Conservation (phyloP, 2,888 invertebrate genomes). For the Tridacna crocea region DNA sequence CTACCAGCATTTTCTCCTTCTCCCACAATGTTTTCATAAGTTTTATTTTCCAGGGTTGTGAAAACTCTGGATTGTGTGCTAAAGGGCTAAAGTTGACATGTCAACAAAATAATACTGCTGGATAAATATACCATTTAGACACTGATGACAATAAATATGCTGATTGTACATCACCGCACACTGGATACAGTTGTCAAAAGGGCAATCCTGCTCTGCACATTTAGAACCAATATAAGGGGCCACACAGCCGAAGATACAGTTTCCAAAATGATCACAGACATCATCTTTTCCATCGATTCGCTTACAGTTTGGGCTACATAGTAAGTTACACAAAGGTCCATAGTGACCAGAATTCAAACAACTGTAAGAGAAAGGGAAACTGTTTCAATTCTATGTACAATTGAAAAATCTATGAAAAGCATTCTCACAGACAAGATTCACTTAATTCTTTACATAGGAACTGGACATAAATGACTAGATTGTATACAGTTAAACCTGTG, state of each 20-base stretch:
- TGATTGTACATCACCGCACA: conserved; percentile 38
- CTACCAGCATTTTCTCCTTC: neutral
- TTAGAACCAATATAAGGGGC: conserved; percentile 47
- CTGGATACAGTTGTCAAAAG: conserved; percentile 47
- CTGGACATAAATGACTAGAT: no score
- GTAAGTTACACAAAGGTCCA: conserved; percentile 45
- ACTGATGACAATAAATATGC: conserved; percentile 41
- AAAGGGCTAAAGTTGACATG: neutral
- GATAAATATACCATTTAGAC: conserved; percentile 36
- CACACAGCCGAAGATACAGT: conserved; percentile 64
- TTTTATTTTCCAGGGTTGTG: neutral
- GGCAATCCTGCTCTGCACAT: conserved; percentile 55
- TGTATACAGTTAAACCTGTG: no score
- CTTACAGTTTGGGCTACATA: conserved; percentile 39
- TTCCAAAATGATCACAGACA: conserved; percentile 45
- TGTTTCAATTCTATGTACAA: neutral
- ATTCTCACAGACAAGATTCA: no score
- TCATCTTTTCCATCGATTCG: conserved; percentile 2
- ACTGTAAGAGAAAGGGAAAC: neutral
- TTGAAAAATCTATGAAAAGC: no score
- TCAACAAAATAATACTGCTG: no score
- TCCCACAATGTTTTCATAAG: neutral
- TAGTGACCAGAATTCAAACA: conserved; percentile 22
- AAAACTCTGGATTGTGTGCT: neutral
- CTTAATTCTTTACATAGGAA: no score